Evolutionary conservation across 2,113 vertebrate genomes (phyloP).

Genomic region (Atrichornis clamosus): DNA sequence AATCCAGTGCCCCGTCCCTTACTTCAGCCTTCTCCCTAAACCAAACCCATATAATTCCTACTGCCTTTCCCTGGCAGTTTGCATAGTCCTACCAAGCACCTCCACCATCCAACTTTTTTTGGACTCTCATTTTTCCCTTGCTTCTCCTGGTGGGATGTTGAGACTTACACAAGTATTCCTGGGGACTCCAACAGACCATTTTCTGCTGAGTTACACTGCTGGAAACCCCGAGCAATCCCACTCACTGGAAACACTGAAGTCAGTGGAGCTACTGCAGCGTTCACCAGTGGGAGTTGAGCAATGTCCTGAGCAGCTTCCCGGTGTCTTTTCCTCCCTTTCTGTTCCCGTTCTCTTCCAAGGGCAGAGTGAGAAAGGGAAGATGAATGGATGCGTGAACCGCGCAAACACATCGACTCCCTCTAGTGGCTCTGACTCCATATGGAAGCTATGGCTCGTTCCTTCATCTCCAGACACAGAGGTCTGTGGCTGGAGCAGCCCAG

Average conservation of each 20-base stretch:
- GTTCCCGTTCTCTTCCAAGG: neutral
- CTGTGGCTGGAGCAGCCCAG: neutral
- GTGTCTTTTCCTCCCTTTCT: neutral
- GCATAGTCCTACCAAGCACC: neutral
- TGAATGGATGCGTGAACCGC: neutral
- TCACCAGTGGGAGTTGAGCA: neutral
- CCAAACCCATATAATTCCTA: neutral
- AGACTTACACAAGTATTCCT: neutral
- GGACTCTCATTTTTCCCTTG: neutral
- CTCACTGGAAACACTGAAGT: slow-evolving; percentile 3
- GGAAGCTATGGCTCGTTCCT: neutral
- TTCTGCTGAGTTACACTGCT: neutral
- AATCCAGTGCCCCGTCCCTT: neutral
- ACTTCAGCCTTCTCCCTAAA: neutral
- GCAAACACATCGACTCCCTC: slow-evolving; percentile 61
- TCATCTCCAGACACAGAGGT: neutral
- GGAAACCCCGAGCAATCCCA: neutral
- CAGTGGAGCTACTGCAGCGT: neutral
- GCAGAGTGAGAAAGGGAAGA: neutral
- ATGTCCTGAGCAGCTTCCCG: neutral
- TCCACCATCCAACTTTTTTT: neutral
- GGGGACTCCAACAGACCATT: neutral
- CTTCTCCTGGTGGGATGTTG: neutral
- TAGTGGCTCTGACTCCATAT: slow-evolving; percentile 42
- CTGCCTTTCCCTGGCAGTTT: neutral